These are phyloP conservation scores for Carassius auratus DNA, from an alignment of 2,113 vertebrate species.

Conservation along the genomic window DNA sequence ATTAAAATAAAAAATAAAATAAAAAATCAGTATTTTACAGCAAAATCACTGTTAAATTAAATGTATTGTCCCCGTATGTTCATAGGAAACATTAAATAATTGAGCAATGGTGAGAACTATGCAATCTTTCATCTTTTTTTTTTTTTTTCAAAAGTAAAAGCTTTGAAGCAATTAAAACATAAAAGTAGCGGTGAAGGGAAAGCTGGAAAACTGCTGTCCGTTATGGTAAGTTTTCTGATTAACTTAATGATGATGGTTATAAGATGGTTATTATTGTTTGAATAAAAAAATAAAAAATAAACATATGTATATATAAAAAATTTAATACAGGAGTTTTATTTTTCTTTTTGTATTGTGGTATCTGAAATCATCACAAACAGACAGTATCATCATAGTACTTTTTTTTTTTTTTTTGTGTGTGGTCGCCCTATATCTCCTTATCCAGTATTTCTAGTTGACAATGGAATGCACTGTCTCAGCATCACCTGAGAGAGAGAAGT, in stretches of 20 bases:
- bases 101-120: too few species aligned
- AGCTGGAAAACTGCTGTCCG: neutral
- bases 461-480: conserved; percentile 27
- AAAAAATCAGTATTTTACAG: too few species aligned
- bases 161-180: neutral
- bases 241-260: too few species aligned
- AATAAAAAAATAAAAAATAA: neutral
- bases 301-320: too few species aligned
- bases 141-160: too few species aligned
- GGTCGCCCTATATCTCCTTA: neutral
- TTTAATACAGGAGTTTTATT: too few species aligned
- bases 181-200: neutral
- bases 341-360: neutral
- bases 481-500: conserved; percentile 17
- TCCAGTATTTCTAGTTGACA: neutral
- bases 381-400: neutral
- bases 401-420: too few species aligned
- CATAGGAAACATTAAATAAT: too few species aligned
- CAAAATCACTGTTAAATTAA: too few species aligned
- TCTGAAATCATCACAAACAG: neutral
- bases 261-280: neutral
- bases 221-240: neutral
- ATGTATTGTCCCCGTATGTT: too few species aligned
- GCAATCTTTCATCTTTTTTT: too few species aligned
- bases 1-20: too few species aligned